Conservation (phyloP, 2,888 invertebrate species). For the Habroteleia sp. region DNA sequence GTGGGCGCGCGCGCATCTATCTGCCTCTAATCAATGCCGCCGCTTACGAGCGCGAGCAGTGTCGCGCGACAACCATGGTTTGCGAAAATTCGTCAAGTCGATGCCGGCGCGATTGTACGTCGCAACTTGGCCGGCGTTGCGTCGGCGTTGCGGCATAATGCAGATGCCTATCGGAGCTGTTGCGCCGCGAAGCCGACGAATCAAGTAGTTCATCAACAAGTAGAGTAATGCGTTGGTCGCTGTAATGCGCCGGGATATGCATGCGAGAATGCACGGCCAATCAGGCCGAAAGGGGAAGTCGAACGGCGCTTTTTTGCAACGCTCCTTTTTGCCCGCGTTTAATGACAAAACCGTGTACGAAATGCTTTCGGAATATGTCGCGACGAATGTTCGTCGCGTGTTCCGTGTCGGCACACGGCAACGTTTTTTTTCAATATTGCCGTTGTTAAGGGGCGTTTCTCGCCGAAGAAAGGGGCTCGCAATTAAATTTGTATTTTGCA, state of each 20-base stretch:
- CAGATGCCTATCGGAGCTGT: slow-evolving; percentile 38
- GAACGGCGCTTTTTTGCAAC: no score
- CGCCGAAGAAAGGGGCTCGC: no score
- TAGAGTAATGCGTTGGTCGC: slow-evolving; percentile 15
- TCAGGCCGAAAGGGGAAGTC: not conserved
- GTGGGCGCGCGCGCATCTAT: not conserved
- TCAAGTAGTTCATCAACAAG: slow-evolving; percentile 34
- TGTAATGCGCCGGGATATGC: slow-evolving; percentile 17
- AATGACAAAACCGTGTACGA: no score
- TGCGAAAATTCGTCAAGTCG: no score
- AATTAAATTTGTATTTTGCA: no score
- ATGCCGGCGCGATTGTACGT: slow-evolving; percentile 9
- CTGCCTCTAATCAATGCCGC: slow-evolving; percentile 24
- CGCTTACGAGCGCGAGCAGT: slow-evolving; percentile 5
- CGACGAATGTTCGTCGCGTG: no score
- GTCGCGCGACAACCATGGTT: slow-evolving; percentile 12
- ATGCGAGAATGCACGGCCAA: slow-evolving; percentile 1
- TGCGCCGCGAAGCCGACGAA: slow-evolving; percentile 24
- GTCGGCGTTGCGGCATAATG: slow-evolving; percentile 42
- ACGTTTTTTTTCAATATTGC: no score
- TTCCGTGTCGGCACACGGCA: no score
- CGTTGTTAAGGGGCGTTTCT: no score
- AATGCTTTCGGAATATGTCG: no score
- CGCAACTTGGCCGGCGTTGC: slow-evolving; percentile 34
- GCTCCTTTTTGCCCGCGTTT: no score